Evolutionary conservation across 2,888 invertebrate species (phyloP).

Genomic region (Hypsopygia costalis): DNA sequence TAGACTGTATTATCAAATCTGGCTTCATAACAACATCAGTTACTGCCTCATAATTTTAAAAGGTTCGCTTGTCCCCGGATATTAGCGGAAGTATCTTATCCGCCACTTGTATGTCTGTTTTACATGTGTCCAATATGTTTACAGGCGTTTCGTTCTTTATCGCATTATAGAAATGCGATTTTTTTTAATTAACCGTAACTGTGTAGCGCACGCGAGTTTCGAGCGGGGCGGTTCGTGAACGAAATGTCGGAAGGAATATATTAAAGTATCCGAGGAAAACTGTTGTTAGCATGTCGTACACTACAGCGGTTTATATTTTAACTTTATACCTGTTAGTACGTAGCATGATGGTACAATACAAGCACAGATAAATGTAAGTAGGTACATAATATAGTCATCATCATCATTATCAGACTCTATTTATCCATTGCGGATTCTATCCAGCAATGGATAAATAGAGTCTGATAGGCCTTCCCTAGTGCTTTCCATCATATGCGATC

Average conservation of each 20-base stretch:
- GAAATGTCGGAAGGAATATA: slow-evolving; percentile 17
- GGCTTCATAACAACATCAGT: slow-evolving; percentile 12
- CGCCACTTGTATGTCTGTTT: slow-evolving; percentile 53
- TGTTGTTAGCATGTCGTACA: background rate
- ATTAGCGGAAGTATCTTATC: slow-evolving; percentile 53
- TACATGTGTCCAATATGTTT: slow-evolving; percentile 66
- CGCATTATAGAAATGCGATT: slow-evolving; percentile 38
- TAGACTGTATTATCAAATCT: too few species aligned
- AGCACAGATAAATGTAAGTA: too few species aligned
- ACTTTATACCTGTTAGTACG: slow-evolving; percentile 9
- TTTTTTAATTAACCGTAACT: slow-evolving; percentile 38
- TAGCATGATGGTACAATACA: too few species aligned
- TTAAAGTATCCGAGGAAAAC: slow-evolving; percentile 10
- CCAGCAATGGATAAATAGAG: too few species aligned
- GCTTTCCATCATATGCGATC: too few species aligned
- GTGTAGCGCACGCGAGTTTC: slow-evolving; percentile 35
- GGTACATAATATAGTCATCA: too few species aligned
- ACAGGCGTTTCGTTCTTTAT: slow-evolving; percentile 52
- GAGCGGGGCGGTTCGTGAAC: slow-evolving; percentile 10
- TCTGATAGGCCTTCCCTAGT: too few species aligned
- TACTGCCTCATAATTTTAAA: slow-evolving; percentile 17
- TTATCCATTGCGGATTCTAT: too few species aligned
- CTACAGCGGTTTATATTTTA: background rate
- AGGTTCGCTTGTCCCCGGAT: slow-evolving; percentile 31
- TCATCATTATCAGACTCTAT: too few species aligned